Evolutionary conservation across 2,888 invertebrate genomes (phyloP).

Genomic region (Strigamia maritima): DNA sequence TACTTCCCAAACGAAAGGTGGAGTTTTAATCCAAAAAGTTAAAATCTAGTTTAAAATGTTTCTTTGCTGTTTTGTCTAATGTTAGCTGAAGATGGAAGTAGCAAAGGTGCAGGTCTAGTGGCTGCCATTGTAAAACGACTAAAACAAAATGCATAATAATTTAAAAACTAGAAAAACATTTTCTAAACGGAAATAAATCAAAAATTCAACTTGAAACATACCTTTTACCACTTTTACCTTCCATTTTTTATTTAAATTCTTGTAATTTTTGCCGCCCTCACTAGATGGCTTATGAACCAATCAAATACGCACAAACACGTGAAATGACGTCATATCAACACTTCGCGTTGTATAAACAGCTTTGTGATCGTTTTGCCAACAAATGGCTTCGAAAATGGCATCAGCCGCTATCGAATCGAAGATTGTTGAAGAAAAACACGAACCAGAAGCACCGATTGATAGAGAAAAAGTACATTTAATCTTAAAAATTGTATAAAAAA

Average conservation of each 20-base stretch:
- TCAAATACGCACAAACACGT: background rate
- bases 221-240: too few relatives aligned
- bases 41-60: background rate
- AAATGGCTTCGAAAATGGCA: slow-evolving; percentile 48
- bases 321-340: background rate
- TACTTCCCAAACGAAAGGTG: slow-evolving; percentile 63
- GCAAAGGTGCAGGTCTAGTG: slow-evolving; percentile 73
- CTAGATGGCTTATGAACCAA: background rate
- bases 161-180: background rate
- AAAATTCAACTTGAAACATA: too few relatives aligned
- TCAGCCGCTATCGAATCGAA: slow-evolving; percentile 64
- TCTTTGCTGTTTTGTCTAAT: slow-evolving; percentile 63
- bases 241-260: background rate
- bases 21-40: background rate
- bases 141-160: slow-evolving; percentile 47
- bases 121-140: slow-evolving; percentile 68
- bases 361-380: too few relatives aligned
- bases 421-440: slow-evolving; percentile 72
- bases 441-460: slow-evolving; percentile 71
- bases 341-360: too few relatives aligned
- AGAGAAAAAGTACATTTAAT: slow-evolving; percentile 70
- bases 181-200: too few relatives aligned
- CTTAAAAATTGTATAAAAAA: background rate
- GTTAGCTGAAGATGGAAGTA: slow-evolving; percentile 75
- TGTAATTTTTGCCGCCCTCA: background rate